Evolutionary conservation across 2,888 invertebrate species (phyloP).

Genomic region (Cephalotes varians): DNA sequence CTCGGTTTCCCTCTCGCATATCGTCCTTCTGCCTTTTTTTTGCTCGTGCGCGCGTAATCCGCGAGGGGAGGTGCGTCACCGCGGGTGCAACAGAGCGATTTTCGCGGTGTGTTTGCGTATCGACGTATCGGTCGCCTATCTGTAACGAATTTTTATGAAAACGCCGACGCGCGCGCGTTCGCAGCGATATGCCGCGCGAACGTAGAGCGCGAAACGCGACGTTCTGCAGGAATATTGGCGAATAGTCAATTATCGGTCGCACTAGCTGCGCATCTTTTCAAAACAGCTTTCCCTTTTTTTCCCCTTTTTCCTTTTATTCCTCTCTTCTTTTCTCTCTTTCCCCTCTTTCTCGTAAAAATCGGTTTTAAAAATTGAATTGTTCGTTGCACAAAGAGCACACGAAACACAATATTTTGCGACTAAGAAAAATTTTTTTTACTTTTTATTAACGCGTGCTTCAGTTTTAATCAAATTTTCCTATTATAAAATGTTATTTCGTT

Average conservation of each 20-base stretch:
- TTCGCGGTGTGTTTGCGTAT: slow-evolving; percentile 46
- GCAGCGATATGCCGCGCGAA: slow-evolving; percentile 29
- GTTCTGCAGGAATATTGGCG: slow-evolving; percentile 44
- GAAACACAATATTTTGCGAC: not conserved
- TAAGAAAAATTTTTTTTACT: not conserved
- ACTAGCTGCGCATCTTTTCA: slow-evolving; percentile 26
- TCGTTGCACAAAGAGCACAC: not conserved
- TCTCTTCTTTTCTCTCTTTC: not conserved
- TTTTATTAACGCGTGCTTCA: not conserved
- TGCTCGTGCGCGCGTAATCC: slow-evolving; percentile 48
- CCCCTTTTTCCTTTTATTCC: not conserved
- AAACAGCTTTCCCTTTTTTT: slow-evolving; percentile 19
- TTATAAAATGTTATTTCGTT: not conserved
- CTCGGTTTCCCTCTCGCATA: slow-evolving; percentile 38
- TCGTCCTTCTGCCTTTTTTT: slow-evolving; percentile 7
- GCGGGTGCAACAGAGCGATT: slow-evolving; percentile 43
- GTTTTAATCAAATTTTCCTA: not conserved
- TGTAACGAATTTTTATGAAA: slow-evolving; percentile 51
- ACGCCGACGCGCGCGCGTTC: slow-evolving; percentile 32
- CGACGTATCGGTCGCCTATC: slow-evolving; percentile 44
- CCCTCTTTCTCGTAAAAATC: slow-evolving; percentile 1
- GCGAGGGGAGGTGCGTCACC: slow-evolving; percentile 16
- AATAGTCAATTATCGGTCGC: slow-evolving; percentile 45
- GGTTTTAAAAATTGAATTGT: slow-evolving; percentile 15
- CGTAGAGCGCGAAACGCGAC: slow-evolving; percentile 32